These are phyloP conservation scores for Crypturellus tataupa DNA, from an alignment of 2,797 vertebrate genomes.

Conservation along the genomic window DNA sequence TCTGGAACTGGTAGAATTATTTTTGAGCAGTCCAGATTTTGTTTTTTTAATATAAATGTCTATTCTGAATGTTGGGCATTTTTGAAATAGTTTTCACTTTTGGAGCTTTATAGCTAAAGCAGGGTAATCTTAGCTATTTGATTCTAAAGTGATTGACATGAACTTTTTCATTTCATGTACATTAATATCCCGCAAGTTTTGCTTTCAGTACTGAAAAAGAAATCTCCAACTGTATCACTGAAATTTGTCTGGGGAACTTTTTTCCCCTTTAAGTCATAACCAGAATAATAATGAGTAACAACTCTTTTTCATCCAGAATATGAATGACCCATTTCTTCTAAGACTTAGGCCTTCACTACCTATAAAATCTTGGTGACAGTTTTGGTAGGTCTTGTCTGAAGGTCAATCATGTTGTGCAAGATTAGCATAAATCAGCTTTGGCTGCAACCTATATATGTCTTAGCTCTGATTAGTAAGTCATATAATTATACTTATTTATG, in stretches of 20 bases:
- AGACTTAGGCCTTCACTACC: neutral
- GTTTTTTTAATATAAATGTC: neutral
- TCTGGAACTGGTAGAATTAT: neutral
- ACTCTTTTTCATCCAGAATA: slow-evolving; percentile 42
- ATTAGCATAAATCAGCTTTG: neutral
- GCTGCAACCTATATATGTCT: neutral
- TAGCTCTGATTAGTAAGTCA: neutral
- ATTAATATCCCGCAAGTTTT: slow-evolving; percentile 8
- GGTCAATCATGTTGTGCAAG: neutral
- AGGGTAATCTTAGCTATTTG: neutral
- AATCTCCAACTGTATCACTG: slow-evolving; percentile 27
- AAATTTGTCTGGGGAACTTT: slow-evolving; percentile 21
- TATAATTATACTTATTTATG: neutral
- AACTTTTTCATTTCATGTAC: slow-evolving; percentile 20
- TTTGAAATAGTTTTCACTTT: neutral
- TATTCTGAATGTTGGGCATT: slow-evolving; percentile 1
- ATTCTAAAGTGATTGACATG: neutral
- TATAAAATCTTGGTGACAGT: neutral
- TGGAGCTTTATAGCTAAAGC: neutral
- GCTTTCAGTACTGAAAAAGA: slow-evolving; percentile 19
- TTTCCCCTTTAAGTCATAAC: slow-evolving; percentile 40
- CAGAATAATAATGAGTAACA: slow-evolving; percentile 53
- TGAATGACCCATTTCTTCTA: neutral
- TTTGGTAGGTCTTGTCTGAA: neutral
- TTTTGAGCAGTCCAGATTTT: slow-evolving; percentile 26